Conservation (phyloP, 2,888 invertebrate species). For the Pherbina coryleti region DNA sequence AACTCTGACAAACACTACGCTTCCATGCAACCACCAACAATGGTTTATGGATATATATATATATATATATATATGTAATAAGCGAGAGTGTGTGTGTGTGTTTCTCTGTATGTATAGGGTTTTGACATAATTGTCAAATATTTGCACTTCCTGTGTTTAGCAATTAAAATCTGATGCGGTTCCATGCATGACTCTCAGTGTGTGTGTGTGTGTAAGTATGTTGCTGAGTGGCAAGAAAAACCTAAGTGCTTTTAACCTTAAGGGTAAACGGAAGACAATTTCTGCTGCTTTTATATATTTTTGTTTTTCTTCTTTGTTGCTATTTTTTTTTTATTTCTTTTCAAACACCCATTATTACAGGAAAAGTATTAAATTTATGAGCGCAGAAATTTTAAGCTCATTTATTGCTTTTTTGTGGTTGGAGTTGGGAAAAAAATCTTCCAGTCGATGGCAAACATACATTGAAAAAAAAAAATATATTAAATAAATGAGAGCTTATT, state of each 20-base stretch:
- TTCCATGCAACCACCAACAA: neutral
- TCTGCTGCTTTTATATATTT: too few relatives aligned
- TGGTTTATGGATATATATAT: neutral
- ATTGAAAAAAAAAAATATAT: too few relatives aligned
- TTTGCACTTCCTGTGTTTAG: conserved; percentile 58
- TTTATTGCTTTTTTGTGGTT: too few relatives aligned
- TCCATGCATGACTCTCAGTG: neutral
- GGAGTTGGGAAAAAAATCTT: too few relatives aligned
- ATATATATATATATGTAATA: too few relatives aligned
- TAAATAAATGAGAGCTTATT: too few relatives aligned
- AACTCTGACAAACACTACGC: neutral
- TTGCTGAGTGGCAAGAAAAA: neutral
- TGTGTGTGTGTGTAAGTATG: neutral
- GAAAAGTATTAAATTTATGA: neutral
- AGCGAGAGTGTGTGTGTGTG: neutral
- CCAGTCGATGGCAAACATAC: too few relatives aligned
- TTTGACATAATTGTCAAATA: conserved; percentile 60
- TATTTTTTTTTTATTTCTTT: neutral
- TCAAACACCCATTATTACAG: neutral
- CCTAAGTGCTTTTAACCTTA: conserved; percentile 13
- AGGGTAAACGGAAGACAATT: conserved; percentile 19
- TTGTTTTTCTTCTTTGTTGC: neutral
- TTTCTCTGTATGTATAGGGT: conserved; percentile 4
- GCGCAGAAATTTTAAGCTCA: too few relatives aligned
- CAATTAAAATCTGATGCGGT: conserved; percentile 52